Base-by-base conservation (phyloP, 2,888 invertebrate species). In the Aleiodes testaceus region DNA sequence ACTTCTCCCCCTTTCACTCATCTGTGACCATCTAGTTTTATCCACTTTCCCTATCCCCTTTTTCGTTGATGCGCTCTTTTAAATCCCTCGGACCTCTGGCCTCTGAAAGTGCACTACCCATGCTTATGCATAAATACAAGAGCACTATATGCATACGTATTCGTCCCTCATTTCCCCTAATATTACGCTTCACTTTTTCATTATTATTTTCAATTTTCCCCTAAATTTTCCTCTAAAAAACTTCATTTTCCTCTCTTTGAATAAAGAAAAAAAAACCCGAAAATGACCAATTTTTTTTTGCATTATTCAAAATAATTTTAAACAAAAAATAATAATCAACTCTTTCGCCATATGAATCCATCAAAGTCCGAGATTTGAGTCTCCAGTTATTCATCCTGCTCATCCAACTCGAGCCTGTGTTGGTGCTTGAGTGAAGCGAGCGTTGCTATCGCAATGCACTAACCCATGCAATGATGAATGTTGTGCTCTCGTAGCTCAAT, bases 91-190 rank as follows among this genome's bases (percentile, higher is more conserved):
- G 45, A 67, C 44, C 18, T 55, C 22, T 18, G 64, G 53, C 68
- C 36, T 70, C 68, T 55, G 71, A 79, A 77, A 76, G 74, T 66
- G 75, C 75, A 77, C 77, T 74, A 74, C 76, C 36, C 69, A 72
- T 66, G 68, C 55, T 75, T 76, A 73, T 72, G 77, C 72, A 76
- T 74, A 76, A 79, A 79, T 79, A 78, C 76, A 77, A 26, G 75
- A 71, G 74, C 75, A 2, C 26, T 26, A 26, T 26, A 26, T 26
- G 5, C 5, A 26, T 45, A 30, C 26, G 6, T 52, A 42, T 55
- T 63, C 42, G 52, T 44, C 20, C 36, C 47, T 63, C 45, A 69
- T 52, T 69, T 69, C 52, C 63, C 42, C 36, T 18, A 36, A 68
- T 49, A 49, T n/a, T 44, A 22, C 30, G 30, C 70, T 49, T 55